phyloP scores from a whole-genome alignment of 2,888 invertebrate species.

The Stegana nigrithorax region DNA sequence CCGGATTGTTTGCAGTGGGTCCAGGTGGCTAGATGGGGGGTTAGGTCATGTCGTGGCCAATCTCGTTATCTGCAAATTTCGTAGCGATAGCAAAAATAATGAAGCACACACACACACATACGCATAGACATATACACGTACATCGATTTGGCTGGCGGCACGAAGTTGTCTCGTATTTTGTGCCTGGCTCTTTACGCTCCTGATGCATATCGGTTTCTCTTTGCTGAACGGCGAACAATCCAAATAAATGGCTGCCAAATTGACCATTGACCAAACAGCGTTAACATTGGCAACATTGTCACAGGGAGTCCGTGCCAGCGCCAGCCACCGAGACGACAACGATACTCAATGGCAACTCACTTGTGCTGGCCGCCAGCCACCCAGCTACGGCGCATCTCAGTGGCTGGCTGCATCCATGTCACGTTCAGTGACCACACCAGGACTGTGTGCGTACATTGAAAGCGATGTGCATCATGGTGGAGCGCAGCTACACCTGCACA shows the following conservation, averaged over 20 bases:
- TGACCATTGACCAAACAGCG: slow-evolving; percentile 57
- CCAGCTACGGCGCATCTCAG: too few species aligned
- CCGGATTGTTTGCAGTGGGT: neutral
- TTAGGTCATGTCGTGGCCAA: neutral
- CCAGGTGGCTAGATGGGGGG: neutral
- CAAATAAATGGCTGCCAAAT: slow-evolving; percentile 61
- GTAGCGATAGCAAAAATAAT: neutral
- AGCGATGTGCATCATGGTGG: too few species aligned
- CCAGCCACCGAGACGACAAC: too few species aligned
- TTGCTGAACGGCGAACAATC: slow-evolving; percentile 59
- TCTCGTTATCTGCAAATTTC: slow-evolving; percentile 5
- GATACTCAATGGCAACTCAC: neutral
- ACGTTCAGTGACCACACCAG: slow-evolving; percentile 5
- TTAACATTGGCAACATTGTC: slow-evolving; percentile 30
- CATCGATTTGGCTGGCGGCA: neutral
- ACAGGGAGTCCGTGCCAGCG: neutral
- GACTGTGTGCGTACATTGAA: too few species aligned
- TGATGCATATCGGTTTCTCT: slow-evolving; percentile 53
- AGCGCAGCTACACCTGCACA: too few species aligned
- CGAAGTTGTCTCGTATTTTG: neutral
- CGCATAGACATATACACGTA: too few species aligned
- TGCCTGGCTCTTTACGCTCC: slow-evolving; percentile 37
- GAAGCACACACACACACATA: neutral
- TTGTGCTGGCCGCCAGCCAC: too few species aligned
- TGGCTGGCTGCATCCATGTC: slow-evolving; percentile 1